Evolutionary conservation across 2,113 vertebrate species (phyloP), one percentile per base, ranked within the genome.

Genomic region (Ophiodon elongatus): DNA sequence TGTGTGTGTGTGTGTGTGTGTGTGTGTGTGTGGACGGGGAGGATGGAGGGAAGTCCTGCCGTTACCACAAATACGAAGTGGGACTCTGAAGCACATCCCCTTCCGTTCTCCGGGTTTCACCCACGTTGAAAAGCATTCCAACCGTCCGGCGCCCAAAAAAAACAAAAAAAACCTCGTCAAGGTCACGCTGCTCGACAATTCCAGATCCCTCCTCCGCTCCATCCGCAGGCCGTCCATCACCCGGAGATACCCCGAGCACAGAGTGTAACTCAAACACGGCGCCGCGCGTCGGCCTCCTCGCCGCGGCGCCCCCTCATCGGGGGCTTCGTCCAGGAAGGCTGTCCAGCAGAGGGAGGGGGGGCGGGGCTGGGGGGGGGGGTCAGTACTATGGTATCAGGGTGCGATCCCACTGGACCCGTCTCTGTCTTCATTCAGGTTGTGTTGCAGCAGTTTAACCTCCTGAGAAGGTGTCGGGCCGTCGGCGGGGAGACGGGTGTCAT

Each of bases 31-130:
- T 68, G n/a, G 65, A 1, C 17, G 15, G 85, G 71, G 87, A 69
- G 74, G 87, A 69, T 52, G 52, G 68, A 80, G 88, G 91, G 86
- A 86, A 71, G 86, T 92, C 85, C 89, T 90, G 85, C 17, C 1
- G 4, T 41, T 64, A 70, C 77, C 78, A 76, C 41, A 85, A 87
- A 85, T 90, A 89, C 86, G 31, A 87, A 54, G 13, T 69, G 1
- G 4, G 65, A 52, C 54, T 85, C 21, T 43, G 0, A 54, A 73
- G 73, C 29, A 77, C 82, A 68, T 88, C 89, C 87, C 63, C 59
- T 87, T 86, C 90, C 83, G 43, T 52, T 64, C 67, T 69, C 23
- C 37, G 25, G 63, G 43, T 76, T 45, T 63, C 66, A 4, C 82
- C 77, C 65, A 66, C 14, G 6, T 82, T 41, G 35, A 66, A 79